Conservation (phyloP, 2,888 invertebrate species). For the Drosophila affinis region DNA sequence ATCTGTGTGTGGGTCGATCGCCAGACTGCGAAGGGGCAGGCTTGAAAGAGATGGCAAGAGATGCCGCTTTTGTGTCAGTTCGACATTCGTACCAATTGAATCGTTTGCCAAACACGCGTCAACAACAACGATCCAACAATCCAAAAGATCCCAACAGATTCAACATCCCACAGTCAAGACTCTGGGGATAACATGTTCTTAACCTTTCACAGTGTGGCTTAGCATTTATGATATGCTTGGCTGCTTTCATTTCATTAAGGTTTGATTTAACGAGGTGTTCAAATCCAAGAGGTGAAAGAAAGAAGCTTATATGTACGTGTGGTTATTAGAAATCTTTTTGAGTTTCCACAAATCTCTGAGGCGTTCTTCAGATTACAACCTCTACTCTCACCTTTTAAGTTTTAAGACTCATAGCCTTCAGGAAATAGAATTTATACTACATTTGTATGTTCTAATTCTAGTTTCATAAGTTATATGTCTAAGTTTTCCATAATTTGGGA, state of each 20-base stretch:
- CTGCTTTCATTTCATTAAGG: neutral
- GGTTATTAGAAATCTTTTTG: too few relatives aligned
- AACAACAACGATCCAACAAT: slow-evolving; percentile 6
- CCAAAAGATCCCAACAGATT: slow-evolving; percentile 15
- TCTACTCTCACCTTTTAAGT: neutral
- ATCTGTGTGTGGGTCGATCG: slow-evolving; percentile 68
- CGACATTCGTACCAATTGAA: slow-evolving; percentile 62
- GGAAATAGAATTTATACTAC: too few relatives aligned
- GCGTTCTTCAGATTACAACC: too few relatives aligned
- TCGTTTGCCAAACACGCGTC: slow-evolving; percentile 73
- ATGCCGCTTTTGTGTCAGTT: slow-evolving; percentile 48
- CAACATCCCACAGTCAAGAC: slow-evolving; percentile 1
- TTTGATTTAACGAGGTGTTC: neutral
- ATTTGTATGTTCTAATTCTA: too few relatives aligned
- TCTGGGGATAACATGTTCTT: slow-evolving; percentile 36
- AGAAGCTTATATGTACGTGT: too few relatives aligned
- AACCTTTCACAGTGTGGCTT: slow-evolving; percentile 15
- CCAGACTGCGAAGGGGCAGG: slow-evolving; percentile 33
- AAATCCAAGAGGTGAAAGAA: too few relatives aligned
- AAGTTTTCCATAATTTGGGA: too few relatives aligned
- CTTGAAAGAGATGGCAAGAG: slow-evolving; percentile 17
- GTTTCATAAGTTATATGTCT: too few relatives aligned
- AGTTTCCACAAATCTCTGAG: too few relatives aligned
- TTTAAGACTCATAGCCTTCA: too few relatives aligned
- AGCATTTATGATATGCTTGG: slow-evolving; percentile 6